Evolutionary conservation across 2,113 vertebrate species (phyloP).

Genomic region (Hemiprocne comata): DNA sequence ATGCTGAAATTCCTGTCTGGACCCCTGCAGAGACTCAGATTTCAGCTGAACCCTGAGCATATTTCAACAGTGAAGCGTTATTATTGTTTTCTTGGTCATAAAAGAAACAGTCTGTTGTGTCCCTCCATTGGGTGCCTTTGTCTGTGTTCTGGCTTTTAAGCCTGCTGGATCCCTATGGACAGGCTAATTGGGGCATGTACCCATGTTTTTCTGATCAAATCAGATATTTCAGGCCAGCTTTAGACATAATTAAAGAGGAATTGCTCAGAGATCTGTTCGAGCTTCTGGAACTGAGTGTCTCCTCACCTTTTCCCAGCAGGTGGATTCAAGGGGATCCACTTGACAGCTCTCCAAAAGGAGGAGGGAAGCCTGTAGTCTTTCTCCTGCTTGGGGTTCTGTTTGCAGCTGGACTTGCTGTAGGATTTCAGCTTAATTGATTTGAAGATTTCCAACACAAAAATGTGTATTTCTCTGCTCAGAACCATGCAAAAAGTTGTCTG

Average conservation of each 20-base stretch:
- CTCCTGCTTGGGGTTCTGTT: background rate
- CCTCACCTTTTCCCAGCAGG: background rate
- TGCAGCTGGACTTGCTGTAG: background rate
- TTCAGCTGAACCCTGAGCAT: constrained; percentile 31
- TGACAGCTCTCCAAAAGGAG: background rate
- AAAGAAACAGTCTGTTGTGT: constrained; percentile 40
- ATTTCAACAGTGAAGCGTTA: constrained; percentile 40
- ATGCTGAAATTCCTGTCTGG: background rate
- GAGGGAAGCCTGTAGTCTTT: background rate
- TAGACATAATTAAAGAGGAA: background rate
- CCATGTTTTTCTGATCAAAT: background rate
- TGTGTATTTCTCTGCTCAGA: background rate
- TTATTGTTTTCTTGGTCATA: constrained; percentile 51
- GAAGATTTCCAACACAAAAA: background rate
- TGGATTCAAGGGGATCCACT: background rate
- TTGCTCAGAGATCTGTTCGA: background rate
- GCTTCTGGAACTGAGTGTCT: background rate
- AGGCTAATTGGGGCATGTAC: background rate
- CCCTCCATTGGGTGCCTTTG: constrained; percentile 4
- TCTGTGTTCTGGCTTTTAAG: background rate
- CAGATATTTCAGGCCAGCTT: background rate
- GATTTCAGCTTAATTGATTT: background rate
- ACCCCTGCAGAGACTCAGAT: constrained; percentile 23
- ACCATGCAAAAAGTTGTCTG: background rate
- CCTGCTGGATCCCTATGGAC: background rate